Percentiles rank a stretch among this genome's conserved stretches.
Evolutionary conservation across 2,797 vertebrate genomes (phyloP).

Genomic region (Gobio occitaniae): DNA sequence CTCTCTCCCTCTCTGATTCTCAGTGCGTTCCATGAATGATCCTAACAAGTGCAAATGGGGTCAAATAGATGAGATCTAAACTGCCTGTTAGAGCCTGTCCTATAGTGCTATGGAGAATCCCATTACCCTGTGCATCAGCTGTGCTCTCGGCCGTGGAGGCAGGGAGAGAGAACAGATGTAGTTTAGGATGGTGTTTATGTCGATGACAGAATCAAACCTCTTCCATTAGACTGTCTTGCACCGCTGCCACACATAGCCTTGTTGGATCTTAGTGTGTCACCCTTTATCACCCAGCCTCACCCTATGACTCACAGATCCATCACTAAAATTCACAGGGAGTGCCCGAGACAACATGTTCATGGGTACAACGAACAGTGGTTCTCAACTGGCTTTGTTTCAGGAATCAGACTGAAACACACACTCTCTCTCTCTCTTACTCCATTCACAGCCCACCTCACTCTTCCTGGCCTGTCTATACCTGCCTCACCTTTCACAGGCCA

Average conservation of each 20-base stretch:
- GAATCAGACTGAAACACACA: not conserved
- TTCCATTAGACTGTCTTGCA: conserved; percentile 61
- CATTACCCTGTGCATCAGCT: conserved; percentile 42
- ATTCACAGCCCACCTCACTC: not conserved
- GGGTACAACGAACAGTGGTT: not conserved
- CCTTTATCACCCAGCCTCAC: conserved; percentile 31
- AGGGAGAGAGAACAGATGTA: conserved; percentile 36
- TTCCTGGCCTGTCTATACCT: not conserved
- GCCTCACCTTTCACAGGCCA: not conserved
- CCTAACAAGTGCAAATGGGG: conserved; percentile 46
- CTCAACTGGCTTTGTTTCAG: not conserved
- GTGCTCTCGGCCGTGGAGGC: conserved; percentile 25
- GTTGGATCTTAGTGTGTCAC: not conserved
- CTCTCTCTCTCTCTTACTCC: not conserved
- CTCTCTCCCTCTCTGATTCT: conserved; percentile 26
- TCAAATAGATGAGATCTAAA: conserved; percentile 50
- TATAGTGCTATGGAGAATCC: conserved; percentile 30
- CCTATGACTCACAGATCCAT: not conserved
- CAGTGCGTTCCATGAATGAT: conserved; percentile 39
- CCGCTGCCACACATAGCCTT: conserved; percentile 19
- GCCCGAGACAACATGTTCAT: not conserved
- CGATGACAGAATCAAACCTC: conserved; percentile 66
- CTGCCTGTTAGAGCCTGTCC: conserved; percentile 30
- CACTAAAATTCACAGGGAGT: conserved; percentile 40
- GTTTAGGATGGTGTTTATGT: conserved; percentile 58